Conservation (phyloP, 2,888 invertebrate species). For the Caenorhabditis wallacei region DNA sequence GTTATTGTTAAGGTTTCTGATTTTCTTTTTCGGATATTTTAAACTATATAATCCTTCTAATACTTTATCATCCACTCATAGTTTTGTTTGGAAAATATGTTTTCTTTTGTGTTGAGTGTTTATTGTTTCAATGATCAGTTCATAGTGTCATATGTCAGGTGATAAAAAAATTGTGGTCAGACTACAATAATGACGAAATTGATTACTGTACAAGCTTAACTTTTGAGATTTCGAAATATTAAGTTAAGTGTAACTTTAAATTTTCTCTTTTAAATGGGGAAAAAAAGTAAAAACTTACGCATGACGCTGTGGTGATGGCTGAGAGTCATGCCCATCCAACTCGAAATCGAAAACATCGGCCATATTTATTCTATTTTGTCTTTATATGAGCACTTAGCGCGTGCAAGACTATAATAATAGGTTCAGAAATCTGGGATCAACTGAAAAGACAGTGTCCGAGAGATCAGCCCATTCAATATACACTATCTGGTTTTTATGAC, state of each 20-base stretch:
- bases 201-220: not conserved
- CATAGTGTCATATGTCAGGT: constrained; percentile 32
- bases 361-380: constrained; percentile 78
- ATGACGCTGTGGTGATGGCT: constrained; percentile 51
- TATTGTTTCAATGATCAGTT: constrained; percentile 43
- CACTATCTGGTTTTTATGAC: constrained; percentile 42
- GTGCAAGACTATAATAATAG: constrained; percentile 10
- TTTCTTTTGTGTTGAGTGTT: constrained; percentile 9
- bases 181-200: constrained; percentile 18
- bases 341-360: constrained; percentile 85
- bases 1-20: too few species aligned
- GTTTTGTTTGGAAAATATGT: not conserved
- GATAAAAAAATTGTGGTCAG: constrained; percentile 18
- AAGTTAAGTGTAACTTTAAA: too few species aligned
- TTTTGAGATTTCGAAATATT: not conserved
- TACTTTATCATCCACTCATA: not conserved
- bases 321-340: constrained; percentile 81
- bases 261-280: too few species aligned
- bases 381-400: constrained; percentile 17
- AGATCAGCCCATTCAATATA: constrained; percentile 59
- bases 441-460: constrained; percentile 25
- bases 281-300: constrained; percentile 25
- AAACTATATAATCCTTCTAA: too few species aligned
- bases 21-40: too few species aligned
- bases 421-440: constrained; percentile 17